A percentile compares a stretch with the other conserved stretches of the same genome.
phyloP scores from a whole-genome alignment of 2,113 vertebrate species.

The Phodopus roborovskii region DNA sequence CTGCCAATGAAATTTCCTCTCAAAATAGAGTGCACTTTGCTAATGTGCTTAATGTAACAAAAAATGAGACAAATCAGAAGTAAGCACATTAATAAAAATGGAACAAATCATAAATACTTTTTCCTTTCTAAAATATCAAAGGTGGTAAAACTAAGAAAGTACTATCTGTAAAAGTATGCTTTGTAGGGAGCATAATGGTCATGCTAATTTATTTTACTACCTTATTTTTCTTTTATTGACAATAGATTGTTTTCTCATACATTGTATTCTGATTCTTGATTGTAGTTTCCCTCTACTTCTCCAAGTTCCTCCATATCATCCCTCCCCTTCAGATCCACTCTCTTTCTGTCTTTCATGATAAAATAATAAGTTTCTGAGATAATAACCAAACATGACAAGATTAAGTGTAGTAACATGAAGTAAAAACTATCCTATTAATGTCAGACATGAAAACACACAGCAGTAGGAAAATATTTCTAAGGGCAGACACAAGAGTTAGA shows the following conservation, averaged over 20 bases:
- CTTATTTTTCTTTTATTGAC: background rate
- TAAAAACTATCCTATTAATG: background rate
- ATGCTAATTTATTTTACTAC: background rate
- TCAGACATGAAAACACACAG: background rate
- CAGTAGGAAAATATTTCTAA: no score
- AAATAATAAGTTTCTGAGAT: background rate
- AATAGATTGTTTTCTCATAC: background rate
- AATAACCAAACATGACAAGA: background rate
- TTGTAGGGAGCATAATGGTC: rapidly evolving
- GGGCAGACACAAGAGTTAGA: no score
- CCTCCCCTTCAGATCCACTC: background rate
- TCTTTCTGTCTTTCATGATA: background rate
- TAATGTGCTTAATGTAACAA: background rate
- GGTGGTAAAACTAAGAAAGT: background rate
- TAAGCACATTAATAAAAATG: background rate
- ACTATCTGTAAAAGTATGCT: background rate
- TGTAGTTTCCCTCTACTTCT: background rate
- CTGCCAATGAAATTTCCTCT: background rate
- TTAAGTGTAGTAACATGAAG: background rate
- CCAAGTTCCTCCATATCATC: rapidly evolving
- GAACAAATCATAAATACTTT: background rate
- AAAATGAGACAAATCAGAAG: background rate
- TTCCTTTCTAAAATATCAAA: background rate
- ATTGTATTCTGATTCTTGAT: background rate
- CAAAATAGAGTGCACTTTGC: background rate